Conservation (phyloP, 2,888 invertebrate species). For the Muschampia plurimacula region DNA sequence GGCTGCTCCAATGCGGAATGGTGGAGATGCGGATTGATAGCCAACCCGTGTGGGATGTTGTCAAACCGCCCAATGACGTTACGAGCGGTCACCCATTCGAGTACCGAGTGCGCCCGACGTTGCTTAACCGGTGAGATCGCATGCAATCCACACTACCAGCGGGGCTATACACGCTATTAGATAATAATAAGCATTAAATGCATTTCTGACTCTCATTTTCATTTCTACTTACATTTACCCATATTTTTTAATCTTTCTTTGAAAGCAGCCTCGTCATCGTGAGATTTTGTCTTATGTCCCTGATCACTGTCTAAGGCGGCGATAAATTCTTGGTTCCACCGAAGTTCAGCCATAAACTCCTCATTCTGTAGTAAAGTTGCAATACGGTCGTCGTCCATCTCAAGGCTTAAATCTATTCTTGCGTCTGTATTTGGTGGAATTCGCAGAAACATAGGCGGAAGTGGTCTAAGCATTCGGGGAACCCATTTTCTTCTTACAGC, state of each 20-base stretch:
- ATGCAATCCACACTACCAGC: too few species aligned
- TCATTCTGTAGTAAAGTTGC: slow-evolving; percentile 95
- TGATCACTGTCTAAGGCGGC: slow-evolving; percentile 92
- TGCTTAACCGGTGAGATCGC: too few species aligned
- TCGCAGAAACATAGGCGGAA: slow-evolving; percentile 92
- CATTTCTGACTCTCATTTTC: background rate
- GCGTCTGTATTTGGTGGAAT: slow-evolving; percentile 83
- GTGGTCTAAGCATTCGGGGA: slow-evolving; percentile 90
- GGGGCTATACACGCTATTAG: too few species aligned
- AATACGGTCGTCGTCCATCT: slow-evolving; percentile 94
- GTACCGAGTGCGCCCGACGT: too few species aligned
- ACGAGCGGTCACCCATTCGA: too few species aligned
- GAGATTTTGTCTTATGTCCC: slow-evolving; percentile 77
- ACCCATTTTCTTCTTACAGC: slow-evolving; percentile 89
- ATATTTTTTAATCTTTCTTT: slow-evolving; percentile 92
- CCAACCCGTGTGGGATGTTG: too few species aligned
- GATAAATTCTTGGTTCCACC: slow-evolving; percentile 95
- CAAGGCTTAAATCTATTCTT: slow-evolving; percentile 78
- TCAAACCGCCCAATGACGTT: too few species aligned
- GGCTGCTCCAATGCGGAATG: too few species aligned
- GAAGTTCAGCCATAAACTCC: slow-evolving; percentile 94
- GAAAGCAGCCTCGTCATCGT: slow-evolving; percentile 90
- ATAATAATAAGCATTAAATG: background rate
- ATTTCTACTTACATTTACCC: slow-evolving; percentile 88
- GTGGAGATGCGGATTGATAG: too few species aligned